Percentiles rank a stretch among this genome's conserved stretches.
Evolutionary conservation across 2,888 invertebrate genomes (phyloP).

Genomic region (Neuroscelio doddi): DNA sequence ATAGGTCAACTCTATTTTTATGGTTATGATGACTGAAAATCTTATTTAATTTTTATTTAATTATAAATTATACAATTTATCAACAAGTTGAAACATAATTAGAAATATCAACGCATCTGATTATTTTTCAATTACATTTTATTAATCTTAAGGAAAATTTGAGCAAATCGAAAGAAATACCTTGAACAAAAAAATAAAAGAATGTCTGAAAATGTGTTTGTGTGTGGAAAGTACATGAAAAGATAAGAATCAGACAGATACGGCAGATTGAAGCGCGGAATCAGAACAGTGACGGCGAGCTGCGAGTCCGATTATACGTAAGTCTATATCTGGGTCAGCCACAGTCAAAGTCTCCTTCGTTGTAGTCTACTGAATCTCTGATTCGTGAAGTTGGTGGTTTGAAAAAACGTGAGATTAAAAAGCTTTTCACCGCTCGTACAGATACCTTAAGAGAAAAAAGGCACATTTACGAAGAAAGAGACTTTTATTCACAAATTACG

Average conservation of each 20-base stretch:
- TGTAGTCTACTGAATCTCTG: neutral
- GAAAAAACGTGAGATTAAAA: conserved; percentile 7
- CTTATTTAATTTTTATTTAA: no score
- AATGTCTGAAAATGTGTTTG: no score
- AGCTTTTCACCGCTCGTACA: neutral
- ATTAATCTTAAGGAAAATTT: no score
- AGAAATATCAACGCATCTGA: no score
- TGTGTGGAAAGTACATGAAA: no score
- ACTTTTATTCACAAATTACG: neutral
- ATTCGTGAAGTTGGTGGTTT: neutral
- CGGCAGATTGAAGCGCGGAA: neutral
- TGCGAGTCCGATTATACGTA: neutral
- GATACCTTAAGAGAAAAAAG: neutral
- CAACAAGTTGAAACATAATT: no score
- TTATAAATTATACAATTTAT: no score
- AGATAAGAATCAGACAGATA: neutral
- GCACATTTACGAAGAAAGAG: neutral
- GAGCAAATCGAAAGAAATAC: no score
- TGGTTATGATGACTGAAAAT: no score
- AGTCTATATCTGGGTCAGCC: neutral
- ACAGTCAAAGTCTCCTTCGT: neutral
- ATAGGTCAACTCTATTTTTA: no score
- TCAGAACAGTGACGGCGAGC: neutral
- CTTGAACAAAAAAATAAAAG: neutral
- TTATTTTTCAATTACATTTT: no score